Evolutionary conservation across 2,888 invertebrate species (phyloP).

Genomic region (Choristoneura rosaceana): DNA sequence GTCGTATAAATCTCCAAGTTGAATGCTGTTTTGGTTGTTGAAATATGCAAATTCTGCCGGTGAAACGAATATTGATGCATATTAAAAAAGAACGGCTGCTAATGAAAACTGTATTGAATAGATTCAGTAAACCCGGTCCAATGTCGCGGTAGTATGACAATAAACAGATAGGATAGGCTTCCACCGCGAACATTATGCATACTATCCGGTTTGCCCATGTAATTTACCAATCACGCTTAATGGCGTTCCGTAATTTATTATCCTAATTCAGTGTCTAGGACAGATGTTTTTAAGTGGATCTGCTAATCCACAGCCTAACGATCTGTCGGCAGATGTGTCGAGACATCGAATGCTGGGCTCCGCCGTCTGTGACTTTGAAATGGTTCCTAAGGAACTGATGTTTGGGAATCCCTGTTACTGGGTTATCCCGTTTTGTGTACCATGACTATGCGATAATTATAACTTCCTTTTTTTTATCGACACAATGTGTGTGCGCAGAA

Average conservation of each 20-base stretch:
- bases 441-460: background rate
- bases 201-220: background rate
- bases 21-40: background rate
- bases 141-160: conserved; percentile 7
- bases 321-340: no score
- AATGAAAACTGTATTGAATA: background rate
- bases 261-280: background rate
- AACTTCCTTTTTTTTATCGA: background rate
- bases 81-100: background rate
- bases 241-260: background rate
- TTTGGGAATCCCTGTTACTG: no score
- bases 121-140: background rate
- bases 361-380: no score
- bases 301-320: no score
- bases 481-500: background rate
- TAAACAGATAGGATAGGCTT: conserved; percentile 6
- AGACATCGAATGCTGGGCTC: no score
- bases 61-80: no score
- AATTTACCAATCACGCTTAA: background rate
- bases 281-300: background rate
- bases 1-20: background rate
- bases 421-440: background rate
- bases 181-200: background rate
- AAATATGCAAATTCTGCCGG: no score
- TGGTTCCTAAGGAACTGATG: no score